Base-by-base conservation (phyloP, 2,888 invertebrate species). In the Nephrotoma appendiculata region DNA sequence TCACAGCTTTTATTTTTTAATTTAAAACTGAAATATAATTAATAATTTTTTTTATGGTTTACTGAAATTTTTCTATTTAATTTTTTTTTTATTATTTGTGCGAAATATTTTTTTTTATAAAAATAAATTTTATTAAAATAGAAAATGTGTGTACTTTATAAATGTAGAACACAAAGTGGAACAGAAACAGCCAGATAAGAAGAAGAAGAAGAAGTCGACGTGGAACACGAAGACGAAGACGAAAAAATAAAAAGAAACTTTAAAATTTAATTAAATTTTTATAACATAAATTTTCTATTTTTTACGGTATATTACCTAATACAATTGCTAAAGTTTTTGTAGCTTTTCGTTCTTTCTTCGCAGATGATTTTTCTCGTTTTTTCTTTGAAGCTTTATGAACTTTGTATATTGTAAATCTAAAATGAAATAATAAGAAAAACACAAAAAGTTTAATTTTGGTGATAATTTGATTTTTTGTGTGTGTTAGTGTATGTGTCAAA, bases 301-400 rank as follows among this genome's bases (percentile, higher is more conserved):
- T 71, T 71, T 71, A 71, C 71, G 95, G 94, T 71, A 71, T 71
- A 71, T 71, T 92, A 99, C 99, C 99, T 91, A 99, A 94, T 89
- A 99, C 99, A 92, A 99, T 99, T 87, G 99, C 99, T 88, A 99
- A 92, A 7, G 99, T 99, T 93, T 99, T 99, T 7, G 99, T 99
- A 45, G 99, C 99, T 92, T 99, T 98, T 87, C 98, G 94, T 90
- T 99, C 99, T 89, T 97, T 97, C 91, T 96, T 97, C 4, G 97
- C 98, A 0, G 97, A 97, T 41, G 97, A 97, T 90, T 98, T 98
- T 90, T 98, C 98, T 86, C 97, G 93, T 92, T 98, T 98, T 93
- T 98, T 98, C 91, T 97, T 95, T 90, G 97, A 97, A 84, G 98
- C 98, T 92, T 98, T 98, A 93, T 98, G 97, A 87, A 97, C 96